These are phyloP conservation scores for Cyprinus carpio DNA, from an alignment of 2,113 vertebrate species.

Conservation along the genomic window DNA sequence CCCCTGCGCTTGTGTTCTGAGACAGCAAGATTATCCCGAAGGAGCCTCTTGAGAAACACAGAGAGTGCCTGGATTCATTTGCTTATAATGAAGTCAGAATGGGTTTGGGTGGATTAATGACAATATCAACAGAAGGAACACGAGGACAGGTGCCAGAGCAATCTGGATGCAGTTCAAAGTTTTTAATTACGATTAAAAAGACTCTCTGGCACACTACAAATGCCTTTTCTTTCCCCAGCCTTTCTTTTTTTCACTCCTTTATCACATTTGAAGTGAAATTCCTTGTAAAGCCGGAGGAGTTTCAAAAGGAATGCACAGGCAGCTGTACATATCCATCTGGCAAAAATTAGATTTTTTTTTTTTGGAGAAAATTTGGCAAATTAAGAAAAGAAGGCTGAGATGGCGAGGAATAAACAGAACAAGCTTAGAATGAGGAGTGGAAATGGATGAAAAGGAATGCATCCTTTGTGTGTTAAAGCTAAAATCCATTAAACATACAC, in stretches of 20 bases:
- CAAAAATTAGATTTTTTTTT: slow-evolving; percentile 28
- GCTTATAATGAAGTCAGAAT: slow-evolving; percentile 51
- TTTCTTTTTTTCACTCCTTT: slow-evolving; percentile 33
- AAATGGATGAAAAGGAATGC: slow-evolving; percentile 72
- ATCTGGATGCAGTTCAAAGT: slow-evolving; percentile 51
- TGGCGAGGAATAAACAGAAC: slow-evolving; percentile 9
- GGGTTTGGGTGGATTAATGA: slow-evolving; percentile 56
- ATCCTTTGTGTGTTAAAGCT: slow-evolving; percentile 40
- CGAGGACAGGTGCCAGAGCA: slow-evolving; percentile 45
- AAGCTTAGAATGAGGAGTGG: slow-evolving; percentile 49
- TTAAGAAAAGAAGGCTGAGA: slow-evolving; percentile 14
- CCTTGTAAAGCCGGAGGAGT: slow-evolving; percentile 20
- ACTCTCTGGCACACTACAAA: slow-evolving; percentile 42
- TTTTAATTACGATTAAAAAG: slow-evolving; percentile 58
- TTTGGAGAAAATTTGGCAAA: slow-evolving; percentile 32
- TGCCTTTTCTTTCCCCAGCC: slow-evolving; percentile 7
- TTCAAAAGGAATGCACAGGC: slow-evolving; percentile 10
- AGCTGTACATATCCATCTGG: slow-evolving; percentile 34
- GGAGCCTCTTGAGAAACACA: slow-evolving; percentile 50
- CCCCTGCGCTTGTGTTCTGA: not conserved
- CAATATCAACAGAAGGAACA: slow-evolving; percentile 56
- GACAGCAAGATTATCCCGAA: slow-evolving; percentile 28
- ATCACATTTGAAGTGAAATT: slow-evolving; percentile 33
- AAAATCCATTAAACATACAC: not conserved
- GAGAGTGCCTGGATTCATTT: slow-evolving; percentile 47